These are phyloP conservation scores for Callionymus lyra DNA, from an alignment of 2,113 vertebrate species.

Conservation along the genomic window DNA sequence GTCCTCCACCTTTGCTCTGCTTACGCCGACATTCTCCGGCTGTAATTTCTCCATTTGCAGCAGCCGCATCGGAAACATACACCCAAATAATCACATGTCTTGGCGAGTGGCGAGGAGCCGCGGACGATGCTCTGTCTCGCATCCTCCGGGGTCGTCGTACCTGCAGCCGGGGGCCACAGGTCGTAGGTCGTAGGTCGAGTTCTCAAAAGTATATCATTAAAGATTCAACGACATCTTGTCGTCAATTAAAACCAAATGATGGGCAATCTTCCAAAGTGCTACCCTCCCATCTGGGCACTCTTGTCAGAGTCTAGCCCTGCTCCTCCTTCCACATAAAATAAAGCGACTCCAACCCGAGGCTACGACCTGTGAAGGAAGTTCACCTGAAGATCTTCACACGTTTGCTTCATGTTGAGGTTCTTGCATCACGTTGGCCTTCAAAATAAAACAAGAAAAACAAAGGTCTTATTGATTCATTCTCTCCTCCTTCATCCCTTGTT, in stretches of 20 bases:
- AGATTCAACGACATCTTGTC: constrained; percentile 43
- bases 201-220: constrained; percentile 58
- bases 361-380: too few species aligned
- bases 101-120: constrained; percentile 37
- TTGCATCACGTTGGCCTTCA: not conserved
- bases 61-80: constrained; percentile 62
- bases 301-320: constrained; percentile 50
- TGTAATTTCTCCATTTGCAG: constrained; percentile 56
- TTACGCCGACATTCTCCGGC: constrained; percentile 45
- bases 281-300: constrained; percentile 44
- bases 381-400: too few species aligned
- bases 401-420: too few species aligned
- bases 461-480: too few species aligned
- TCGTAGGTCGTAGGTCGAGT: constrained; percentile 18
- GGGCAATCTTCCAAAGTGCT: constrained; percentile 67
- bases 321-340: constrained; percentile 41
- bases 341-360: too few species aligned
- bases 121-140: constrained; percentile 30
- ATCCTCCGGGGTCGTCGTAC: too few species aligned
- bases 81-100: constrained; percentile 70
- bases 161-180: too few species aligned
- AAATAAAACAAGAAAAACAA: not conserved
- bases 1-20: constrained; percentile 44
- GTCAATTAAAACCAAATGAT: constrained; percentile 64
- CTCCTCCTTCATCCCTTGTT: too few species aligned